These are phyloP conservation scores for Hylaeus volcanicus DNA, from an alignment of 1,140 invertebrate species.

Conservation along the genomic window DNA sequence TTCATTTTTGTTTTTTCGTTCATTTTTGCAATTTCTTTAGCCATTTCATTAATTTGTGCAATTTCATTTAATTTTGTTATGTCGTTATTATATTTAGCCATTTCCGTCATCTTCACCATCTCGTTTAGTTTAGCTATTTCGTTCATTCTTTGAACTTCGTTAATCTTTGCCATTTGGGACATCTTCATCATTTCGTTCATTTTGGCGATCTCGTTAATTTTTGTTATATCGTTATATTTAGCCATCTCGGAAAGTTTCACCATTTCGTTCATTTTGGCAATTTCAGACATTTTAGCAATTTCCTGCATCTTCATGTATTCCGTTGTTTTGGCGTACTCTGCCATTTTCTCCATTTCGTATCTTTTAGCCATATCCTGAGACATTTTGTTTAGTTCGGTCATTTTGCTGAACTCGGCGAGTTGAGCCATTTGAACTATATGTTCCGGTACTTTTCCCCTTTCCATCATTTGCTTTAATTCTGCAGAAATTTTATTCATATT, in stretches of 20 bases:
- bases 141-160: constrained; percentile 78
- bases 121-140: constrained; percentile 79
- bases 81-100: constrained; percentile 78
- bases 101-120: constrained; percentile 80
- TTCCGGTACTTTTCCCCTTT: constrained; percentile 78
- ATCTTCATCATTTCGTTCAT: constrained; percentile 80
- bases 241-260: constrained; percentile 78
- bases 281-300: constrained; percentile 74
- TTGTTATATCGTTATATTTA: constrained; percentile 78
- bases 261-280: constrained; percentile 79
- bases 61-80: constrained; percentile 74
- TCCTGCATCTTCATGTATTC: constrained; percentile 79
- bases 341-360: constrained; percentile 79
- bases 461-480: constrained; percentile 80
- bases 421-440: constrained; percentile 81
- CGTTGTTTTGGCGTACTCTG: constrained; percentile 76
- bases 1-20: constrained; percentile 80
- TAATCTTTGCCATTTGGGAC: constrained; percentile 73
- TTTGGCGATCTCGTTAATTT: constrained; percentile 75
- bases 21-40: constrained; percentile 79
- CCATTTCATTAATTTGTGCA: constrained; percentile 79
- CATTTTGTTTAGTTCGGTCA: constrained; percentile 78
- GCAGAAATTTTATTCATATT: constrained; percentile 80
- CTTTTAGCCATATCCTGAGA: constrained; percentile 79
- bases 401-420: constrained; percentile 78